Evolutionary conservation across 2,888 invertebrate genomes (phyloP), one percentile per base, ranked within the genome.

Genomic region (Physocephala rufipes): DNA sequence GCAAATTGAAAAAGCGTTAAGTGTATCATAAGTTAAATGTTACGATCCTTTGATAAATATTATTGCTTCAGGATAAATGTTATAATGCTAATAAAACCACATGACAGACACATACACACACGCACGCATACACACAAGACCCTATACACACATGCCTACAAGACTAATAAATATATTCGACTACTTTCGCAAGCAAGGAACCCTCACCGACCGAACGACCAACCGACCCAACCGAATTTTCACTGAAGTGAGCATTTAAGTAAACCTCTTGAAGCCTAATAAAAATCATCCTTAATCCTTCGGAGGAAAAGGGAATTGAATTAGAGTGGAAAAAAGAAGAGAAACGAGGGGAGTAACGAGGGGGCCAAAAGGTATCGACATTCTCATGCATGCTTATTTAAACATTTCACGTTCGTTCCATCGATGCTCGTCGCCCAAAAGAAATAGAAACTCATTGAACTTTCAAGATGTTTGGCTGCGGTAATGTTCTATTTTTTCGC

Each of bases 371-470:
- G n/a, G n/a, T n/a, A n/a, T n/a, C n/a, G 1, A n/a, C 16, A 21
- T 19, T 36, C 16, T 28, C 61, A 36, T 30, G 7, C 2, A n/a
- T 13, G 62, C 61, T 68, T 68, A n/a, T 51, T 62, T 51, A 68
- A 68, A 61, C 68, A 68, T 36, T 68, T 61, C 68, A 68, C 68
- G 68, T 68, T 49, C 36, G n/a, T n/a, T n/a, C n/a, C n/a, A n/a
- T n/a, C n/a, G n/a, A n/a, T n/a, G n/a, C n/a, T n/a, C n/a, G 36
- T 36, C 21, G 43, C 68, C 21, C 36, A 36, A 68, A 53, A 24
- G 51, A 51, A n/a, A n/a, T n/a, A 70, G 69, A 65, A 69, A 73
- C 73, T 74, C 71, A 76, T 76, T 74, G 74, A 76, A 74, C 74
- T 73, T 73, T 76, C 72, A 70, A 74, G 76, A 62, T 7, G 43